Evolutionary conservation across 35 echinoderm and acorn worm genomes (phyloP), one percentile per base, ranked within the genome.

Genomic region (Heliocidaris tuberculata): DNA sequence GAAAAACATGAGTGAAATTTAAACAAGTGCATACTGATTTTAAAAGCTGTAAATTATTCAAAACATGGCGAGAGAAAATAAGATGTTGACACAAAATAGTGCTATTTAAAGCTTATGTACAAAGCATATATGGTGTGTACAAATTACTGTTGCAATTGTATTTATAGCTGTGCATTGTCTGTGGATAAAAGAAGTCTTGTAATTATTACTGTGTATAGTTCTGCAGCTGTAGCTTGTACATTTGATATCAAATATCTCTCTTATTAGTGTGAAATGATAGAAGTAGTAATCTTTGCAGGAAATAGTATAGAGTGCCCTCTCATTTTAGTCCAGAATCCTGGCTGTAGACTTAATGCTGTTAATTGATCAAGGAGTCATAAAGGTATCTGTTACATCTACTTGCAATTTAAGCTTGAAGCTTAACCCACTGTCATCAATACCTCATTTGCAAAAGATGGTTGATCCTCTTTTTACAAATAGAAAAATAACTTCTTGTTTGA

Each of bases 81-180:
- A 24, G 21, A 78, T 78, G 65, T 78, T 78, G 17, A 78, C 27
- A 4, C 65, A 78, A 78, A 78, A 78, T 78, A 78, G 65, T 78
- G 65, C 65, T 78, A 78, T 27, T 27, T 78, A 78, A 78, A 24
- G 65, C 65, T 78, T 19, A 21, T 78, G 65, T 78, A 78, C 65
- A 78, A 78, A 27, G 65, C 65, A 78, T 78, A 78, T 78, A 78
- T 78, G 65, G 65, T 78, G 65, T 78, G 65, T 78, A 78, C 65
- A 78, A 78, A 78, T 78, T 78, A 78, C 65, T 78, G 24, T 78
- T 78, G 65, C 65, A 78, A 78, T 78, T 78, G 65, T 78, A 78
- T 78, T 78, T 78, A 78, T 78, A 78, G 65, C 65, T 78, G 21
- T 78, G 65, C 65, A 70, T 78, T 78, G 52, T 56, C 15, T 56